These are phyloP conservation scores for Babylonia areolata DNA, from an alignment of 1,140 invertebrate species.

Conservation along the genomic window DNA sequence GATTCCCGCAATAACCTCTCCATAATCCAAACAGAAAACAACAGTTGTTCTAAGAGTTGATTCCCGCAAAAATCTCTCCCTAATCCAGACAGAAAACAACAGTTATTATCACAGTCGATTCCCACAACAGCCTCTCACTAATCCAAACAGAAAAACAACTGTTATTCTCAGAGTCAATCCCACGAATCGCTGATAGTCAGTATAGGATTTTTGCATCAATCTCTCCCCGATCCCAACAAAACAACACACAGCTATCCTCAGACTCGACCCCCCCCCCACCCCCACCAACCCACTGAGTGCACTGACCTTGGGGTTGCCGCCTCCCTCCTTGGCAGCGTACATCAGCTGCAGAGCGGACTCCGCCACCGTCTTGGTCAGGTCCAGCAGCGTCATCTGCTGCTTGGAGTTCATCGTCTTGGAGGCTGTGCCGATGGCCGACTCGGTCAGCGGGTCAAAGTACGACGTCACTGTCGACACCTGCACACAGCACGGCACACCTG, in stretches of 20 bases:
- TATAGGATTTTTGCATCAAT: too few species aligned
- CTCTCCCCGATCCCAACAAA: too few species aligned
- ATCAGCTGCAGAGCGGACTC: slow-evolving; percentile 92
- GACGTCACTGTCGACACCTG: slow-evolving; percentile 82
- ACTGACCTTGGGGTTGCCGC: slow-evolving; percentile 70
- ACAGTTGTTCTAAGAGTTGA: too few species aligned
- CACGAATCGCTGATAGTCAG: too few species aligned
- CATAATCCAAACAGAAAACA: too few species aligned
- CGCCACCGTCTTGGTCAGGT: slow-evolving; percentile 95
- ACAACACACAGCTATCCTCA: neutral
- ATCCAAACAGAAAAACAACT: too few species aligned
- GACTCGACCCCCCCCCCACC: neutral
- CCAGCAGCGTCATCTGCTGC: slow-evolving; percentile 91
- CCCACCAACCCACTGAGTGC: neutral
- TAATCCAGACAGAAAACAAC: too few species aligned
- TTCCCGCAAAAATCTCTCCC: too few species aligned
- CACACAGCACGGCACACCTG: neutral
- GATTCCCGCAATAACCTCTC: too few species aligned
- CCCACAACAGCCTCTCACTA: too few species aligned
- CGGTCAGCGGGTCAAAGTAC: slow-evolving; percentile 90
- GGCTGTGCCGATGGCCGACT: slow-evolving; percentile 87
- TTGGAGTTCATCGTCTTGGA: slow-evolving; percentile 92
- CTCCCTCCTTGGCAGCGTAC: slow-evolving; percentile 87
- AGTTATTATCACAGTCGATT: too few species aligned
- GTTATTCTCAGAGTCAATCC: too few species aligned